Conservation (phyloP, 1,140 invertebrate species). For the Amyelois transitella region DNA sequence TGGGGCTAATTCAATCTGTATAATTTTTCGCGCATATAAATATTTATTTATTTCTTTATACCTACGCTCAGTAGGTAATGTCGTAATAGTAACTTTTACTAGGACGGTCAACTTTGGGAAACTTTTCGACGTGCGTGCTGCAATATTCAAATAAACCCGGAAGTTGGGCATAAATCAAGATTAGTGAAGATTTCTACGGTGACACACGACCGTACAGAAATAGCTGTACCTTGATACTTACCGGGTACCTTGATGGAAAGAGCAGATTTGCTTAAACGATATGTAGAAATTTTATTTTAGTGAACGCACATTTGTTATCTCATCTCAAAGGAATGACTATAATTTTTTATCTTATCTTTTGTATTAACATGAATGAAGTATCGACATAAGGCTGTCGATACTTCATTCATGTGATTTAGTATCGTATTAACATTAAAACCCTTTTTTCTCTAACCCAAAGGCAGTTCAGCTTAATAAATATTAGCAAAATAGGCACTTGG, state of each 20-base stretch:
- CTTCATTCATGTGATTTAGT: conserved; percentile 10
- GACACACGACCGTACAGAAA: conserved; percentile 14
- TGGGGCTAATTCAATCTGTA: too few species aligned
- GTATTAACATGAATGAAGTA: too few species aligned
- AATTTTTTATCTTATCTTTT: too few species aligned
- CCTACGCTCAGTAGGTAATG: background rate
- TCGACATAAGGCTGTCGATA: too few species aligned
- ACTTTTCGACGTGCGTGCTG: background rate
- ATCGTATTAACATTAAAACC: conserved; percentile 29
- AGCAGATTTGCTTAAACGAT: too few species aligned
- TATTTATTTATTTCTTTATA: background rate
- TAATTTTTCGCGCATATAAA: too few species aligned
- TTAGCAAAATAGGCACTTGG: conserved; percentile 63
- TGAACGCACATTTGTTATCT: too few species aligned
- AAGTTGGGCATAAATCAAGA: conserved; percentile 23
- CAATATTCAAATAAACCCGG: conserved; percentile 14
- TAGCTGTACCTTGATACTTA: conserved; percentile 3
- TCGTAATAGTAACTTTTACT: conserved; percentile 7
- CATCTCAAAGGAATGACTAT: too few species aligned
- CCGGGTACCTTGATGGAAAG: too few species aligned
- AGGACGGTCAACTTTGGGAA: background rate
- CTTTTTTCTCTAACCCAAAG: conserved; percentile 43
- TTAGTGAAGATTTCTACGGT: conserved; percentile 22
- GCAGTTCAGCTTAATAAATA: conserved; percentile 57
- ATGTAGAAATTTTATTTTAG: too few species aligned